Conservation (phyloP, 1,140 invertebrate species). For the Diprion similis region DNA sequence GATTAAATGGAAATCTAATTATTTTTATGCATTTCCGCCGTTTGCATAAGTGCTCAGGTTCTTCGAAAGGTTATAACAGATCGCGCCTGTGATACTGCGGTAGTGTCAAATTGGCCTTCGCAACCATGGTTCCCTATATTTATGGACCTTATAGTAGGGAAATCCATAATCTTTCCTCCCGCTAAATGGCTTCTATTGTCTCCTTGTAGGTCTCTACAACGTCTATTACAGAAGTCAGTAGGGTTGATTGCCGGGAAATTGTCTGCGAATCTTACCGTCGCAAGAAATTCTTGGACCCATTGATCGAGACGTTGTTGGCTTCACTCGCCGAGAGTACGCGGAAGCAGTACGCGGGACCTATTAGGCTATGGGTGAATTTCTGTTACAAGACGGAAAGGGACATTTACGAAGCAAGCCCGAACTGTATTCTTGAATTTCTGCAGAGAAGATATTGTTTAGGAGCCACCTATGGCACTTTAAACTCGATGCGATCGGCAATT, state of each 20-base stretch:
- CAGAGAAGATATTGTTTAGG: constrained; percentile 4
- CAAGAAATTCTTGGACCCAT: constrained; percentile 11
- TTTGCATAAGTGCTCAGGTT: constrained; percentile 30
- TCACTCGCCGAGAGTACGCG: constrained; percentile 19
- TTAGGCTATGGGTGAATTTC: constrained; percentile 17
- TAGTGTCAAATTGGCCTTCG: constrained; percentile 44
- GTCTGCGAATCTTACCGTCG: constrained; percentile 15
- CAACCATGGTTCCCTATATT: constrained; percentile 39
- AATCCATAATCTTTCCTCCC: constrained; percentile 10
- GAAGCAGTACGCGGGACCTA: constrained; percentile 19
- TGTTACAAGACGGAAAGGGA: constrained; percentile 3
- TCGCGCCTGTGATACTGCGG: constrained; percentile 32
- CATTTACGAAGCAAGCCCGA: not conserved
- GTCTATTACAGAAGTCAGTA: constrained; percentile 12
- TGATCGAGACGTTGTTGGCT: constrained; percentile 13
- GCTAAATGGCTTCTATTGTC: constrained; percentile 19
- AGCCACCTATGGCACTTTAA: constrained; percentile 23
- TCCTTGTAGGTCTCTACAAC: constrained; percentile 21
- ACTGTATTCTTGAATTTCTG: constrained; percentile 14
- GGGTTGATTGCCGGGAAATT: constrained; percentile 21
- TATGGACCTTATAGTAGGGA: constrained; percentile 14
- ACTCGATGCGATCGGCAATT: constrained; percentile 21
- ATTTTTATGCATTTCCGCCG: constrained; percentile 42
- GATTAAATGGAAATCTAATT: constrained; percentile 28
- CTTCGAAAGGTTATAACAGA: constrained; percentile 35